Conservation (phyloP, 2,888 invertebrate genomes). For the Athetis lepigone region DNA sequence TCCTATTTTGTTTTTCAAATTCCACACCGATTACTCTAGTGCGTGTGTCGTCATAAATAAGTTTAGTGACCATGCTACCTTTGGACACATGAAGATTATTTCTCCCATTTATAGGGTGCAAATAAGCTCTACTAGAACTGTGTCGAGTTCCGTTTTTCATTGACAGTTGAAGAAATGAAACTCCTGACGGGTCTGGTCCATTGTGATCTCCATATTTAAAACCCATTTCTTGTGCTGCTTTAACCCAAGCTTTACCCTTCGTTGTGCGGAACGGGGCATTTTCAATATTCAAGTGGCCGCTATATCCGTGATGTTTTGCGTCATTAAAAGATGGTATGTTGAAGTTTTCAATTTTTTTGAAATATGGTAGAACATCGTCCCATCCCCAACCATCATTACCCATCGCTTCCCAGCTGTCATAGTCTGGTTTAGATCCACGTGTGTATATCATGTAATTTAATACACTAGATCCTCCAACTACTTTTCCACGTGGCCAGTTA, state of each 20-base stretch:
- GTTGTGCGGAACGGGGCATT: slow-evolving; percentile 88
- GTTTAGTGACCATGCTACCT: slow-evolving; percentile 90
- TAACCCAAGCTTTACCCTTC: slow-evolving; percentile 90
- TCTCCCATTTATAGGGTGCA: slow-evolving; percentile 90
- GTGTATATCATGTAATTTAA: slow-evolving; percentile 96
- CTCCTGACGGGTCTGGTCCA: slow-evolving; percentile 91
- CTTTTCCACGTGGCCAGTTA: slow-evolving; percentile 95
- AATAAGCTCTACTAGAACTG: slow-evolving; percentile 92
- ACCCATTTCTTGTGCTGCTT: slow-evolving; percentile 91
- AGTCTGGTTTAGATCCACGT: slow-evolving; percentile 93
- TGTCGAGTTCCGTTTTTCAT: slow-evolving; percentile 92
- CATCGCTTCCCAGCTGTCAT: slow-evolving; percentile 93
- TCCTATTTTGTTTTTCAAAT: slow-evolving; percentile 87
- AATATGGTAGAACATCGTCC: slow-evolving; percentile 93
- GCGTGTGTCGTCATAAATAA: slow-evolving; percentile 89
- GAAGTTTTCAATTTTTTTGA: slow-evolving; percentile 94
- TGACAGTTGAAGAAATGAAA: slow-evolving; percentile 91
- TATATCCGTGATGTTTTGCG: slow-evolving; percentile 87
- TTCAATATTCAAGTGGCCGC: slow-evolving; percentile 91
- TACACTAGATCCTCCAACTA: slow-evolving; percentile 95
- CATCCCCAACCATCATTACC: slow-evolving; percentile 95
- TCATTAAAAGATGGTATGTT: slow-evolving; percentile 90
- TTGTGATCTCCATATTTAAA: slow-evolving; percentile 91
- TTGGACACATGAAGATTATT: slow-evolving; percentile 92
- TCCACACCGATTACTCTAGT: slow-evolving; percentile 91